Evolutionary conservation across 2,888 invertebrate species (phyloP), one percentile per base, ranked within the genome.

Genomic region (Microctonus hyperodae): DNA sequence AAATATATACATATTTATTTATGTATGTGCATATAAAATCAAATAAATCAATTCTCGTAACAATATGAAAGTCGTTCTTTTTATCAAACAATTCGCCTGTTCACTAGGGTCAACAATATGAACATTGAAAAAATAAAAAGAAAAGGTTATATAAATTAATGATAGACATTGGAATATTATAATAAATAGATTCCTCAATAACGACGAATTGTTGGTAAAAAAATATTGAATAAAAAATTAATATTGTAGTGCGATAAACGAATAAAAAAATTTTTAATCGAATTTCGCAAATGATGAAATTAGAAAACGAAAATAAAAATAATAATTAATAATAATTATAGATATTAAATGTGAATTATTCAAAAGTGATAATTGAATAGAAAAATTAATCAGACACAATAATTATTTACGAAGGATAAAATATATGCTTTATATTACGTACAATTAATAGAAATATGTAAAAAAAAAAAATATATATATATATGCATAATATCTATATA

Each of bases 281-380:
- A n/a, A n/a, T n/a, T n/a, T n/a, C n/a, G n/a, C n/a, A n/a, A n/a
- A n/a, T 31, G 31, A 13, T 37, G 13, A 3, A 3, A n/a, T 13
- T n/a, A n/a, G 2, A n/a, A 0, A 37, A 37, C 6, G n/a, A 37
- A n/a, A n/a, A 13, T 1, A n/a, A 37, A 9, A 3, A n/a, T 37
- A 7, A 44, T 2, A 16, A n/a, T 4, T 7, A 44, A 44, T 4
- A 44, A 44, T 16, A 16, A 44, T 44, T n/a, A n/a, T 16, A 16
- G 44, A 44, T 16, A 5, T 20, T n/a, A n/a, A n/a, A n/a, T n/a
- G 9, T 20, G 16, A 44, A 44, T 44, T 4, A 44, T 20, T n/a
- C n/a, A n/a, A 16, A 44, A 44, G 44, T 44, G 44, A 44, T 44
- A 44, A 44, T n/a, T 37, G n/a, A 44, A 44, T 44, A 44, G 9